phyloP scores from a whole-genome alignment of 2,797 vertebrate species.

The Bufotes viridis region DNA sequence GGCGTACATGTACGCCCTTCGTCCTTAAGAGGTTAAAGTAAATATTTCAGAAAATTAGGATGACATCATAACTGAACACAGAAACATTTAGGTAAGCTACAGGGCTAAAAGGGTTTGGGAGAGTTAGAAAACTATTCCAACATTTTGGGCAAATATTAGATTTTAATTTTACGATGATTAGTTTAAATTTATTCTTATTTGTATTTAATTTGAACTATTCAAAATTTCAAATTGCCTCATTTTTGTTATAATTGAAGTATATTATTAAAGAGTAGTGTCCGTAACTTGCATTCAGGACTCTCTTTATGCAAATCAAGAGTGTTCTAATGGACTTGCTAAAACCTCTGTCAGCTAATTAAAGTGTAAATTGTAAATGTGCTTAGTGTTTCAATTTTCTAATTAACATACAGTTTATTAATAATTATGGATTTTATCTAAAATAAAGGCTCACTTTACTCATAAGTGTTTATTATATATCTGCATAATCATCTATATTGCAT shows the following conservation, averaged over 20 bases:
- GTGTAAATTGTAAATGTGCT: slow-evolving; percentile 47
- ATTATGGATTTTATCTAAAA: slow-evolving; percentile 47
- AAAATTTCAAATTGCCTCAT: neutral
- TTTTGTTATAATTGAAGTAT: neutral
- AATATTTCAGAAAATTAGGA: too few species aligned
- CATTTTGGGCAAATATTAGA: neutral
- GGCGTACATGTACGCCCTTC: too few species aligned
- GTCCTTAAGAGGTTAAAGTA: too few species aligned
- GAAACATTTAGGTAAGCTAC: too few species aligned
- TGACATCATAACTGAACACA: too few species aligned
- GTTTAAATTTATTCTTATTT: neutral
- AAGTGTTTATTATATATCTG: slow-evolving; percentile 53
- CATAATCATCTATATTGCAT: slow-evolving; percentile 45
- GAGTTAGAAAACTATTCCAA: too few species aligned
- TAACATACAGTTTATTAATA: slow-evolving; percentile 45
- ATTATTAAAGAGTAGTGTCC: neutral
- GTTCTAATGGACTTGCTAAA: slow-evolving; percentile 38
- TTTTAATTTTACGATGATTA: neutral
- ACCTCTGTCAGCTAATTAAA: slow-evolving; percentile 31
- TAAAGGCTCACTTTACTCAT: slow-evolving; percentile 36
- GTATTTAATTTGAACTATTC: neutral
- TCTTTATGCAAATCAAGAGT: slow-evolving; percentile 30
- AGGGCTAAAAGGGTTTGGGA: too few species aligned
- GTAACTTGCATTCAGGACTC: slow-evolving; percentile 5
- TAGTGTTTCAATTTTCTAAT: slow-evolving; percentile 35